Conservation (phyloP, 2,797 vertebrate species). For the Propithecus perrieri region DNA sequence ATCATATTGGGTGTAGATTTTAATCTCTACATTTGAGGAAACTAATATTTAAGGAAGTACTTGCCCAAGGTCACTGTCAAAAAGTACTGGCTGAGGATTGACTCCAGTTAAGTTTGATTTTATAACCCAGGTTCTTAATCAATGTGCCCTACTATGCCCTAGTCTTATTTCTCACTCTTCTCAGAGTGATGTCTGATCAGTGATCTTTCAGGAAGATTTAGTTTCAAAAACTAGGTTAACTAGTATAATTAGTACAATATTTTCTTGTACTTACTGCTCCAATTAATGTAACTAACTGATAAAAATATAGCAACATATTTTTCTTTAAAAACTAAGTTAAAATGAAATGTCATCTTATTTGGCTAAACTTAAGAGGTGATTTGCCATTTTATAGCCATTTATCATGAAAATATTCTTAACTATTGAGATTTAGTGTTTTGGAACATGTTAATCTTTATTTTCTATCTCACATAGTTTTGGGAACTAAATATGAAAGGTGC, state of each 20-base stretch:
- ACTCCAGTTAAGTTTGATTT: background rate
- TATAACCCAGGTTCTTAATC: background rate
- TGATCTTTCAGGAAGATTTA: background rate
- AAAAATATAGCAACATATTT: background rate
- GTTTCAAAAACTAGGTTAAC: background rate
- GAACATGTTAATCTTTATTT: background rate
- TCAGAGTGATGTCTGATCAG: background rate
- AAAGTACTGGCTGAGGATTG: background rate
- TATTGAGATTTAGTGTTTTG: background rate
- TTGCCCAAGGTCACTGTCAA: background rate
- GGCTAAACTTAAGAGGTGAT: background rate
- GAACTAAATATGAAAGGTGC: background rate
- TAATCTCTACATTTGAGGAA: background rate
- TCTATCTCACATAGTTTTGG: background rate
- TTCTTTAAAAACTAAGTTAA: background rate
- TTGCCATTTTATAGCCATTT: background rate
- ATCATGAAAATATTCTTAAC: background rate
- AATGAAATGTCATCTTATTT: constrained; percentile 1
- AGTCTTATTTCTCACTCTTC: background rate
- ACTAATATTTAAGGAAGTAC: background rate
- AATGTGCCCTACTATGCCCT: no score
- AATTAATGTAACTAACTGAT: background rate
- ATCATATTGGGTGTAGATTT: background rate
- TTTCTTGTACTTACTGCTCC: background rate
- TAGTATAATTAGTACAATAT: background rate